Base-by-base conservation (phyloP, 2,888 invertebrate genomes). In the Anagyrus pseudococci region DNA sequence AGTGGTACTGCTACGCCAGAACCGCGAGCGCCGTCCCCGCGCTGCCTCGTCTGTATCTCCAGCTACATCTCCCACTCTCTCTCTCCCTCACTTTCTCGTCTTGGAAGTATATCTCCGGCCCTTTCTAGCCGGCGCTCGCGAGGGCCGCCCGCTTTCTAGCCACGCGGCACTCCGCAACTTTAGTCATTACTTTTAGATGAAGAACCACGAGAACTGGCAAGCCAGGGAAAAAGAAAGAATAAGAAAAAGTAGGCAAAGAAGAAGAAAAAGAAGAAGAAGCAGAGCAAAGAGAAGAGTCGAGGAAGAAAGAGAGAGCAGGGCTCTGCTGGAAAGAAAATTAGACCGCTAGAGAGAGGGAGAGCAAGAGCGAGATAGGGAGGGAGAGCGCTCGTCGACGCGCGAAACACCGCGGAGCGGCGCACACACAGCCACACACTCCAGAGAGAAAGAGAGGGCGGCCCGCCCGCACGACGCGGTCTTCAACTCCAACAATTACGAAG, bases 181-280 rank as follows among this genome's bases (percentile, higher is more conserved):
- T 76, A 62, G 70, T 76, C 74, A 73, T 78, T 76, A 77, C 70
- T 73, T 73, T 69, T 49, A 46, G 20, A 43, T 48, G 53, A 57
- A 40, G 40, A 26, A 25, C 22, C 33, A n/a, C 15, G 20, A 3
- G 33, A 6, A 37, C 22, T 17, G 2, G 49, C 29, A 15, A 26
- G 47, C 26, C 8, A 40, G 43, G 43, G 47, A 40, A 44, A 58
- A 57, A 55, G 46, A 26, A 52, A 29, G 22, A 48, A 20, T 7
- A 43, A n/a, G n/a, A n/a, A n/a, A n/a, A n/a, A n/a, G n/a, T n/a
- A n/a, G n/a, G n/a, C n/a, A n/a, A n/a, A n/a, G n/a, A n/a, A n/a
- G n/a, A n/a, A n/a, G n/a, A n/a, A n/a, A n/a, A n/a, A n/a, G n/a
- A n/a, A n/a, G n/a, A n/a, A n/a, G n/a, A n/a, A n/a, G n/a, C n/a